These are phyloP conservation scores for Delia radicum DNA, from an alignment of 1,140 invertebrate genomes.

Conservation along the genomic window DNA sequence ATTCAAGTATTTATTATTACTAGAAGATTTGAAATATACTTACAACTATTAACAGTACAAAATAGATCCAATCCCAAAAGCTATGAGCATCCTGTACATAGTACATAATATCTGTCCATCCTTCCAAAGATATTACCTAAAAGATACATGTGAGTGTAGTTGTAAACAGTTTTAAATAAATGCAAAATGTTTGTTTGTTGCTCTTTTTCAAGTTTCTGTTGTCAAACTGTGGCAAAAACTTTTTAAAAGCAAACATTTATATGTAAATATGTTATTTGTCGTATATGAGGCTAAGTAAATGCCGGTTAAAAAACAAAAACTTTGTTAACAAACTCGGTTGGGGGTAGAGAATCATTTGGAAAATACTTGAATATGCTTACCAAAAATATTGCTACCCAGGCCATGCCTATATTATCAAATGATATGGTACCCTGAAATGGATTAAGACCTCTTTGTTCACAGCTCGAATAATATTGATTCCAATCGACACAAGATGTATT, in stretches of 20 bases:
- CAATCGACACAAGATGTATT: constrained; percentile 90
- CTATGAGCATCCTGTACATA: constrained; percentile 94
- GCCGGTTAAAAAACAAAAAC: not conserved
- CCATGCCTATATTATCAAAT: constrained; percentile 99
- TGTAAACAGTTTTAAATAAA: not conserved
- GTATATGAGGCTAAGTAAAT: not conserved
- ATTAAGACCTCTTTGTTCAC: constrained; percentile 88
- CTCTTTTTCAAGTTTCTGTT: not conserved
- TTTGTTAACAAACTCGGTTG: constrained; percentile 1
- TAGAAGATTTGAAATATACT: constrained; percentile 56
- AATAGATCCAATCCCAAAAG: constrained; percentile 99
- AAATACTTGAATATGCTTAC: constrained; percentile 65
- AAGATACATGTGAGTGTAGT: not conserved
- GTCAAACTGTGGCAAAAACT: not conserved
- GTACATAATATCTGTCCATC: constrained; percentile 99
- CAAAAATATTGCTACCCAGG: constrained; percentile 99
- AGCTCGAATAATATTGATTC: constrained; percentile 98
- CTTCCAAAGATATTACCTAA: constrained; percentile 83
- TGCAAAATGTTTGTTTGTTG: not conserved
- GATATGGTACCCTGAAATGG: constrained; percentile 99
- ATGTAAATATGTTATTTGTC: not conserved
- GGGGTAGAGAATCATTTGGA: not conserved
- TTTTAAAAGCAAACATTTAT: not conserved
- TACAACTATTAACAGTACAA: constrained; percentile 98
- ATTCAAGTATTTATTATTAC: not conserved